Evolutionary conservation across 2,888 invertebrate genomes (phyloP), one percentile per base, ranked within the genome.

Genomic region (Shargacucullia verbasci): DNA sequence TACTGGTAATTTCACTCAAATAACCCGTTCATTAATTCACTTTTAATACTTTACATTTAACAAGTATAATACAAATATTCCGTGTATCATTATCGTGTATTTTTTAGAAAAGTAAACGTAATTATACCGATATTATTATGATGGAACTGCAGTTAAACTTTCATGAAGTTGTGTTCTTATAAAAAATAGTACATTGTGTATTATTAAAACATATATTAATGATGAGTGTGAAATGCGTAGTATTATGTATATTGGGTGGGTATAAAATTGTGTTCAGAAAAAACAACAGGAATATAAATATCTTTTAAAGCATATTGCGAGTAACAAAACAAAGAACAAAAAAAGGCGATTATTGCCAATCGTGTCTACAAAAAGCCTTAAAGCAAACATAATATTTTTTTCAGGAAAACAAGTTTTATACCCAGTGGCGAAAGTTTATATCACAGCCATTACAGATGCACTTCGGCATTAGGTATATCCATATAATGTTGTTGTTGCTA

Each of bases 391-490:
- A 46, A 39, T 58, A 35, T 31, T 47, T 47, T 69, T 29, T 66
- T 69, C 61, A 76, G 63, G 65, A 70, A 66, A 76, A 70, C 59
- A 70, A 69, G 52, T 76, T 76, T 77, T 84, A 87, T 91, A 92
- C 91, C 91, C 90, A 92, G 87, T 81, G 87, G 81, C 84, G 88
- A 82, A 88, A 85, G 77, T 86, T 89, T 86, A 89, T 78, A 85
- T 90, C 89, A 91, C 90, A 92, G 87, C 89, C 86, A 86, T 88
- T 86, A 83, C 88, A 90, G 82, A 87, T 88, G 83, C 89, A 90
- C 87, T 86, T 86, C 82, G 87, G 86, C 88, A 91, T 91, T 84
- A 88, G 88, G 83, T 85, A 88, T 83, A 86, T 88, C 87, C 87
- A 87, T 88, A 78, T 66, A 84, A 76, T 62, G 75, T 73, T 70